These are phyloP conservation scores for Lamellibrachia luymesi DNA, from an alignment of 1,140 invertebrate genomes.

Conservation along the genomic window DNA sequence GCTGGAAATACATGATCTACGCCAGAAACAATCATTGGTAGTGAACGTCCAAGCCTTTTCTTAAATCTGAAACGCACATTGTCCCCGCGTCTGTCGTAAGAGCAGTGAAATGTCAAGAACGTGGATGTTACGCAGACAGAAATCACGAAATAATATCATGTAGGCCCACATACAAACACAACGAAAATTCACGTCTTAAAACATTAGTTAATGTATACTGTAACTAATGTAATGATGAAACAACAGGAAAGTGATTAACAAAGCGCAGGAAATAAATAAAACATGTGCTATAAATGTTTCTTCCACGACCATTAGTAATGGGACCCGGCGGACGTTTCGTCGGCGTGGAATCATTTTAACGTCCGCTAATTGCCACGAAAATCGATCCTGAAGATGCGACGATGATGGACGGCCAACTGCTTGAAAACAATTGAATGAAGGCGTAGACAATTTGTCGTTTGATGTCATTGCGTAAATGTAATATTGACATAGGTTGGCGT, in stretches of 20 bases:
- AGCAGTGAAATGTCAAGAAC: neutral
- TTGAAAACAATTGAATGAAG: slow-evolving; percentile 13
- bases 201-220: neutral
- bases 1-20: no score
- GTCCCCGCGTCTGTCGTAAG: neutral
- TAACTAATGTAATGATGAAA: neutral
- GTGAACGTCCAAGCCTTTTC: no score
- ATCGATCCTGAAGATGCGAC: neutral
- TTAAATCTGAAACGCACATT: no score
- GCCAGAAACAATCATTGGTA: no score
- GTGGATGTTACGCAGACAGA: neutral
- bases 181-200: neutral
- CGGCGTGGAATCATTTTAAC: neutral
- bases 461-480: neutral
- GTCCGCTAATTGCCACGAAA: neutral
- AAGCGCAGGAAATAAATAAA: neutral
- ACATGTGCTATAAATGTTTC: neutral
- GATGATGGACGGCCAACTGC: neutral
- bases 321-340: neutral
- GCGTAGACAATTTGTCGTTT: neutral
- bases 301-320: neutral
- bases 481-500: neutral
- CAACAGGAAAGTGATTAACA: neutral
- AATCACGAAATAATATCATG: neutral
- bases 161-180: neutral